These are phyloP conservation scores for Poeciliopsis retropinna DNA, from an alignment of 2,113 vertebrate species.

Conservation along the genomic window DNA sequence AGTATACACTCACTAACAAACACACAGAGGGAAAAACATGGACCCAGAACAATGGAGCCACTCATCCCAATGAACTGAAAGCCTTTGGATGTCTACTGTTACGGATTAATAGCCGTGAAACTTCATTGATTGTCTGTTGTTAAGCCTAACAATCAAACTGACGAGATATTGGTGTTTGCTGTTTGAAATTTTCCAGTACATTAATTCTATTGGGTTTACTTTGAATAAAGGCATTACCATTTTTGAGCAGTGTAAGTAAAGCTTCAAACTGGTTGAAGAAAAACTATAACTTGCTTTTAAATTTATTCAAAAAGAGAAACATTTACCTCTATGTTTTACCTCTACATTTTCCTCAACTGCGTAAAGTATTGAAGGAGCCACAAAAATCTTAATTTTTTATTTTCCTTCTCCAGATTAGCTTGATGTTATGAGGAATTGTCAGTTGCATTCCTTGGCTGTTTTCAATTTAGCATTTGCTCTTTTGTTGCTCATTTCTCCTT, in stretches of 20 bases:
- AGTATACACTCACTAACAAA: conserved; percentile 19
- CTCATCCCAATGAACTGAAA: conserved; percentile 14
- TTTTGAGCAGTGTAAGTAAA: conserved; percentile 35
- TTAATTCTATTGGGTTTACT: conserved; percentile 59
- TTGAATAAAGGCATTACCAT: conserved; percentile 53
- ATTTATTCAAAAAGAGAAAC: background rate
- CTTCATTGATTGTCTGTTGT: conserved; percentile 40
- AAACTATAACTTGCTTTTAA: too few species aligned
- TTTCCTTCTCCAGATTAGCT: background rate
- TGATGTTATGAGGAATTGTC: background rate
- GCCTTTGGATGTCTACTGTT: conserved; percentile 24
- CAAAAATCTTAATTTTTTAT: background rate
- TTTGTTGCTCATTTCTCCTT: too few species aligned
- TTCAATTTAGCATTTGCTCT: too few species aligned
- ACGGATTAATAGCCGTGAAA: conserved; percentile 31
- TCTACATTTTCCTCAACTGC: background rate
- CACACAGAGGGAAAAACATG: conserved; percentile 28
- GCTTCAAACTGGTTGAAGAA: conserved; percentile 17
- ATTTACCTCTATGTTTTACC: background rate
- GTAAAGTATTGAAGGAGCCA: background rate
- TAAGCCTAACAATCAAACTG: conserved; percentile 48
- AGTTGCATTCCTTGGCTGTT: too few species aligned
- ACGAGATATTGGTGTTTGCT: conserved; percentile 45
- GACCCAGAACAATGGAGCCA: conserved; percentile 11
- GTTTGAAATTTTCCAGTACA: conserved; percentile 43